Evolutionary conservation across 2,797 vertebrate genomes (phyloP).

Genomic region (Semotilus atromaculatus): DNA sequence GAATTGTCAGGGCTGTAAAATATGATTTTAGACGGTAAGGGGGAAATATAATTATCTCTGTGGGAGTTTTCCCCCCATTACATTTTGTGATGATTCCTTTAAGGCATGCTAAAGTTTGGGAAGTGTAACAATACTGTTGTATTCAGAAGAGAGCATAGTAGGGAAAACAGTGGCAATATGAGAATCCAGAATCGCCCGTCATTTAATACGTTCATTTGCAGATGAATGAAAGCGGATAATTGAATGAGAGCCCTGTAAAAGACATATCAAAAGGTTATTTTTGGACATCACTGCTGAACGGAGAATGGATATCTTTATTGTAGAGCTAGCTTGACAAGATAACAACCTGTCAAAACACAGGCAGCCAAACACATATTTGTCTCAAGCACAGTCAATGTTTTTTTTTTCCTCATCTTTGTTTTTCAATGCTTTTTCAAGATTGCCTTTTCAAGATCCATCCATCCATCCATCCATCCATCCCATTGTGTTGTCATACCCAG

Average conservation of each 20-base stretch:
- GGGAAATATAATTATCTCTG: conserved; percentile 75
- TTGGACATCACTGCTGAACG: conserved; percentile 47
- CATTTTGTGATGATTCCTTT: conserved; percentile 75
- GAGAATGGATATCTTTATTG: conserved; percentile 23
- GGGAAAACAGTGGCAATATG: conserved; percentile 38
- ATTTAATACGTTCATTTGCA: conserved; percentile 1
- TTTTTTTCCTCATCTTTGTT: not conserved
- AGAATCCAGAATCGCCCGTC: conserved; percentile 32
- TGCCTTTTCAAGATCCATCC: no score
- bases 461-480: no score
- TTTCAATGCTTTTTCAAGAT: not conserved
- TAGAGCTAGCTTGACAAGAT: conserved; percentile 33
- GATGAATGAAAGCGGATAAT: not conserved
- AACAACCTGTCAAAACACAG: conserved; percentile 54
- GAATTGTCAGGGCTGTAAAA: conserved; percentile 70
- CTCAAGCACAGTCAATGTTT: conserved; percentile 1
- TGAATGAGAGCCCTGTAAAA: not conserved
- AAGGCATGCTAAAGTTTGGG: conserved; percentile 76
- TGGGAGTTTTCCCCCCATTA: conserved; percentile 69
- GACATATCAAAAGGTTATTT: not conserved
- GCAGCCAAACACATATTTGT: conserved; percentile 60
- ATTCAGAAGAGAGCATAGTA: conserved; percentile 58
- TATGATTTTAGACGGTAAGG: conserved; percentile 66
- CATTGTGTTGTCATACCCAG: no score
- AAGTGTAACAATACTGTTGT: conserved; percentile 66